Percentiles rank a stretch among this genome's conserved stretches.
Evolutionary conservation across 2,888 invertebrate genomes (phyloP).

Genomic region (Heliconius cydno): DNA sequence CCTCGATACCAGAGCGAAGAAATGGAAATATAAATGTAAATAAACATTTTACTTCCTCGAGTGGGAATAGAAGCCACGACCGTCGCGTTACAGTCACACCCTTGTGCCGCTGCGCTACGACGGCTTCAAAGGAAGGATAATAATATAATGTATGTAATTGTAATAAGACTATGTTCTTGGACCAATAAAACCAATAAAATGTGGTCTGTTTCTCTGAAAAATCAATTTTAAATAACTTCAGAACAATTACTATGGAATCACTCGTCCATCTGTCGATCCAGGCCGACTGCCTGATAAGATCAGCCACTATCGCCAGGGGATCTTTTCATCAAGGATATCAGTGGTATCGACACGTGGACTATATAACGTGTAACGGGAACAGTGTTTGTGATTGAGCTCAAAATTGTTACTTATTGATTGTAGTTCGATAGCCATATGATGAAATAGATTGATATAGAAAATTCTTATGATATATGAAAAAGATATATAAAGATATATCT

Average conservation of each 20-base stretch:
- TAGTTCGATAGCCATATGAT: neutral
- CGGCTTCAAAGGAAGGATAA: no score
- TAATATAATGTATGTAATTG: no score
- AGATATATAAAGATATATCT: neutral
- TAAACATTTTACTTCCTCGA: no score
- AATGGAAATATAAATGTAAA: no score
- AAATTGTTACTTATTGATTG: slow-evolving; percentile 14
- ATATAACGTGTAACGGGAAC: slow-evolving; percentile 20
- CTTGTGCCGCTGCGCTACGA: no score
- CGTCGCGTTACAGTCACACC: no score
- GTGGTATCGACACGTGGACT: slow-evolving; percentile 66
- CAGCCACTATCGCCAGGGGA: slow-evolving; percentile 63
- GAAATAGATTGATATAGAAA: neutral
- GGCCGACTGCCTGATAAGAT: slow-evolving; percentile 28
- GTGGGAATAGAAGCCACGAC: no score
- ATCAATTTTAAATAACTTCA: slow-evolving; percentile 12
- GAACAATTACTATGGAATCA: slow-evolving; percentile 27
- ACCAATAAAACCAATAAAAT: neutral
- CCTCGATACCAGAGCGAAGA: no score
- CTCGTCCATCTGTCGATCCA: slow-evolving; percentile 15
- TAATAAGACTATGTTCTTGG: neutral
- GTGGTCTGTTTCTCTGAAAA: neutral
- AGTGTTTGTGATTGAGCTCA: slow-evolving; percentile 1
- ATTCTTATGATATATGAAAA: neutral
- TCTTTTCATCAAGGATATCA: slow-evolving; percentile 82